Evolutionary conservation across 2,888 invertebrate genomes (phyloP), one percentile per base, ranked within the genome.

Genomic region (Apamea monoglypha): DNA sequence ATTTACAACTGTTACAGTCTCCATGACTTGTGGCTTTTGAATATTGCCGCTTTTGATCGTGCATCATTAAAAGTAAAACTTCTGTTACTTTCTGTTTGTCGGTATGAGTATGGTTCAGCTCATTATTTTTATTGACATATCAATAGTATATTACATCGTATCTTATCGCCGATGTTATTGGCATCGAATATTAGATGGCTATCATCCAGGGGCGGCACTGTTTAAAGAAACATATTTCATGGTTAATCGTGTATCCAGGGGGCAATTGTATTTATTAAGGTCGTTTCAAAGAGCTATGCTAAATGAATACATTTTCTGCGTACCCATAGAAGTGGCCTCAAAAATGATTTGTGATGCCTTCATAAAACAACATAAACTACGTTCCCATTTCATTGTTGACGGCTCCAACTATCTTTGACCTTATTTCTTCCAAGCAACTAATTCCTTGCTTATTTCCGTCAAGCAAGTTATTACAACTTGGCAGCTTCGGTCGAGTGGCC

Each of bases 101-200:
- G n/a, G 21, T 21, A 61, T n/a, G 16, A 61, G 8, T 61, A 61
- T 36, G 21, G 78, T 40, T 63, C n/a, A 84, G 73, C 63, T 84
- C 75, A 84, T 84, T 75, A 73, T 66, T 66, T 87, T 87, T 87
- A 84, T 87, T 84, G 79, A 73, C 79, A 63, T 75, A 56, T 84
- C 80, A 82, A 85, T 59, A 75, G 36, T 75, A 69, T 73, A 79
- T 79, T 69, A 70, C 36, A 73, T 56, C 40, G n/a, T 81, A 87
- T 77, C 74, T 81, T 85, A 85, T 87, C 84, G 25, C 18, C 21
- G 32, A 71, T 81, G 63, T 73, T 87, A 69, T 75, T 77, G 70
- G 79, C 53, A 74, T 69, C 64, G 36, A 56, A 68, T 84, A 74
- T 76, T 73, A 74, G 53, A 69, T 70, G 36, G 50, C 25, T 18